Percentiles rank a stretch among this genome's conserved stretches.
Evolutionary conservation across 2,113 vertebrate species (phyloP).

Genomic region (Speoplatyrhinus poulsoni): DNA sequence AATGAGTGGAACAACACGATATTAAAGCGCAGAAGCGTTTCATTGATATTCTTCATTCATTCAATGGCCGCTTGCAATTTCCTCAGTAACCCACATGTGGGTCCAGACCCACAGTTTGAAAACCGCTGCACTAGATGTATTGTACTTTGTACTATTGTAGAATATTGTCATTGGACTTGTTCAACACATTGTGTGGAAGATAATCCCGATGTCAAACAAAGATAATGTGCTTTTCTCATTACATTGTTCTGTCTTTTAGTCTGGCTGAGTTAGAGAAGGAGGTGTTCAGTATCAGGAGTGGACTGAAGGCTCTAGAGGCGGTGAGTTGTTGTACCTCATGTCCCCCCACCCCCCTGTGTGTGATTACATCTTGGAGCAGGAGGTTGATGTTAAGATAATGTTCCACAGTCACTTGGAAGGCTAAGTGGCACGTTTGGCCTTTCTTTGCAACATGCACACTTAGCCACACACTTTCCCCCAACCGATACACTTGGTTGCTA

Average conservation of each 20-base stretch:
- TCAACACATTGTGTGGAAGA: too few relatives aligned
- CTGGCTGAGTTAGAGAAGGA: constrained; percentile 94
- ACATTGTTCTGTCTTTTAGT: constrained; percentile 59
- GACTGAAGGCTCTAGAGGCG: constrained; percentile 89
- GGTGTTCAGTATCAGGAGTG: constrained; percentile 86
- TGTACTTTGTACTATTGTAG: too few relatives aligned
- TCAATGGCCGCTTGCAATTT: too few relatives aligned
- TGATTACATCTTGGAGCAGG: constrained; percentile 50
- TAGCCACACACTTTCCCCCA: not conserved
- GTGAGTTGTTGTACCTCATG: constrained; percentile 76
- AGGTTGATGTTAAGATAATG: constrained; percentile 39
- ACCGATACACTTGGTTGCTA: too few relatives aligned
- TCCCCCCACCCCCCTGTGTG: constrained; percentile 47
- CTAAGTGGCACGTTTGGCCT: constrained; percentile 10
- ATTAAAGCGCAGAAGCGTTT: too few relatives aligned
- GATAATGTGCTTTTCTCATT: not conserved
- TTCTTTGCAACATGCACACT: not conserved
- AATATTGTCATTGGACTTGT: too few relatives aligned
- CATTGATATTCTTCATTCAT: too few relatives aligned
- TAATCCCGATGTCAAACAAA: not conserved
- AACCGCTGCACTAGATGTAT: too few relatives aligned
- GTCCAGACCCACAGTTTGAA: too few relatives aligned
- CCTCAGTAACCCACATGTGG: too few relatives aligned
- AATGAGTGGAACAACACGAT: too few relatives aligned
- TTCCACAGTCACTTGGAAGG: constrained; percentile 13